phyloP scores from a whole-genome alignment of 2,888 invertebrate species.

The Cryptophagus acutangulus region DNA sequence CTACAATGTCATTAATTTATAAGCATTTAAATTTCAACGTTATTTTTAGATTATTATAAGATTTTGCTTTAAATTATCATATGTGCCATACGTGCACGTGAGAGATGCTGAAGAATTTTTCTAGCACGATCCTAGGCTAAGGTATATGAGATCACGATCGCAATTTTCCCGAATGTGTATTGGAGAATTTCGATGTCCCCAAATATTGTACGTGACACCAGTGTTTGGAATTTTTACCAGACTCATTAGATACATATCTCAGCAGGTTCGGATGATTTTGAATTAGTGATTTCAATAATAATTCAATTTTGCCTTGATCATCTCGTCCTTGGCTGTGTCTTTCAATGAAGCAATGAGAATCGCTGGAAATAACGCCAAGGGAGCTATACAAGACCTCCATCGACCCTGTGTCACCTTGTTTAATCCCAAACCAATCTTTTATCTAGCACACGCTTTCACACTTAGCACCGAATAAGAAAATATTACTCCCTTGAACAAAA shows the following conservation, averaged over 20 bases:
- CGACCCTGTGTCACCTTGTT: conserved; percentile 41
- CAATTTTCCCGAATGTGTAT: conserved; percentile 44
- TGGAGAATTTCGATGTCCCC: conserved; percentile 43
- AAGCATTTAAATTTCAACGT: too few species aligned
- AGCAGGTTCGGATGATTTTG: too few species aligned
- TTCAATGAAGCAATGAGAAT: conserved; percentile 35
- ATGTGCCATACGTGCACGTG: too few species aligned
- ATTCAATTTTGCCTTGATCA: too few species aligned
- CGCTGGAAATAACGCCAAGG: conserved; percentile 32
- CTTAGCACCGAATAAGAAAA: conserved; percentile 45
- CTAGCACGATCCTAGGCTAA: too few species aligned
- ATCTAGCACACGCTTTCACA: conserved; percentile 48
- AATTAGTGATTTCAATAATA: too few species aligned
- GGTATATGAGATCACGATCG: conserved; percentile 31
- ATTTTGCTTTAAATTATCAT: too few species aligned
- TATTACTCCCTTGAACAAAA: conserved; percentile 42
- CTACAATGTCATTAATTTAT: too few species aligned
- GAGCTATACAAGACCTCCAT: conserved; percentile 30
- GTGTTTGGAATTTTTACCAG: conserved; percentile 15
- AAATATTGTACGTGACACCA: conserved; percentile 44
- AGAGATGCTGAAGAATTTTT: too few species aligned
- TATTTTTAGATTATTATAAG: too few species aligned
- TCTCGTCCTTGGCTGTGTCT: conserved; percentile 13
- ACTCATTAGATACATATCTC: too few species aligned
- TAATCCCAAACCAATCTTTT: conserved; percentile 51